These are phyloP conservation scores for Aricia artaxerxes DNA, from an alignment of 2,888 invertebrate species.

Conservation along the genomic window DNA sequence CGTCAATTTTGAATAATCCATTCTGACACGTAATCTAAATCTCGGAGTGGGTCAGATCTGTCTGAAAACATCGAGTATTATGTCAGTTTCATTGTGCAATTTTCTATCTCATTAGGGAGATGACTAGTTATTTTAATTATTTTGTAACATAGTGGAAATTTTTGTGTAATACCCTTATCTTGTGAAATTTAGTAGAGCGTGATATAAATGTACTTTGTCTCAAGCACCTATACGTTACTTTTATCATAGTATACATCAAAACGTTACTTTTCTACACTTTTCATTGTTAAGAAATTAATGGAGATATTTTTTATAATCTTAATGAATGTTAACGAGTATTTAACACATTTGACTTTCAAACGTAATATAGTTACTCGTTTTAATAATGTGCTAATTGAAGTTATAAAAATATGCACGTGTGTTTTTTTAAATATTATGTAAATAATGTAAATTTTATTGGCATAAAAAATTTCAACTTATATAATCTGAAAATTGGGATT, in stretches of 20 bases:
- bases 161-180: background rate
- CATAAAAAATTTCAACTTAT: background rate
- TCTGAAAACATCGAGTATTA: background rate
- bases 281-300: background rate
- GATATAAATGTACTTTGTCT: background rate
- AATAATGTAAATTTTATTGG: background rate
- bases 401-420: background rate
- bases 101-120: background rate
- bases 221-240: background rate
- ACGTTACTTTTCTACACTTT: background rate
- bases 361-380: background rate
- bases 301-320: background rate
- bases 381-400: background rate
- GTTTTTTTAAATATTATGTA: background rate
- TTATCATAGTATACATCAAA: background rate
- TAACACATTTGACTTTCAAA: background rate
- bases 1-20: conserved; percentile 29
- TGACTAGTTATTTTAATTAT: conserved; percentile 13
- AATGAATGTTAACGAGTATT: background rate
- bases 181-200: background rate
- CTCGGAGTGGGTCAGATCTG: background rate
- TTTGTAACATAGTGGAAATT: background rate
- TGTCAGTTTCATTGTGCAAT: conserved; percentile 7
- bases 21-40: conserved; percentile 31
- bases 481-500: background rate